Percentiles rank a stretch among this genome's conserved stretches.
Conservation (phyloP, 2,113 vertebrate species). For the Spheniscus mendiculus region DNA sequence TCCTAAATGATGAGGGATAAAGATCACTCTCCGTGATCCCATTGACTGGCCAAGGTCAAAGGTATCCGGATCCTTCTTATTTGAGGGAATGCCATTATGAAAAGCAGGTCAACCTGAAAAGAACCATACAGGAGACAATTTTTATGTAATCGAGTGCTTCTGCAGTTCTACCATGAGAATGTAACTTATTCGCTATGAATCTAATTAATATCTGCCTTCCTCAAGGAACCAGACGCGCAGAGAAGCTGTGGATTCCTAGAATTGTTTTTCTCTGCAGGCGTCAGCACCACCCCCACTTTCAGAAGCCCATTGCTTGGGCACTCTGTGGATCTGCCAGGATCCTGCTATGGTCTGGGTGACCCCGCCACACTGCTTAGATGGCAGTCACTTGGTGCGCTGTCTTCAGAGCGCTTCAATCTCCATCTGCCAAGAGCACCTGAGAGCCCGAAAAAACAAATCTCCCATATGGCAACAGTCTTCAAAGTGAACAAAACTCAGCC, state of each 20-base stretch:
- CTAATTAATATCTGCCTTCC: background rate
- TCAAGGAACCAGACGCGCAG: background rate
- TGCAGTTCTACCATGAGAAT: background rate
- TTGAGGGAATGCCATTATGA: background rate
- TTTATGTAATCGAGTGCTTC: background rate
- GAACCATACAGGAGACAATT: background rate
- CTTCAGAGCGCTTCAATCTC: background rate
- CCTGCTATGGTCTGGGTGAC: background rate
- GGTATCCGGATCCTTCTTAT: background rate
- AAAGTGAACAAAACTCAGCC: slow-evolving; percentile 11
- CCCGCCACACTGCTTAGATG: accelerated
- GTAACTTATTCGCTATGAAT: background rate
- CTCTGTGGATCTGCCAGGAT: background rate
- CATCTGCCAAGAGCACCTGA: slow-evolving; percentile 37
- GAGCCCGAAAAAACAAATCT: background rate
- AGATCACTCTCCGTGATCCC: background rate
- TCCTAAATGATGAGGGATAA: background rate
- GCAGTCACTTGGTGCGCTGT: background rate
- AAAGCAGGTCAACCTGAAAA: background rate
- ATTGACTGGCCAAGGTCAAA: background rate
- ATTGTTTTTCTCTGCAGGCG: background rate
- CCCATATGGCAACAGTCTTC: slow-evolving; percentile 14
- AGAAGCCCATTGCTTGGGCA: accelerated
- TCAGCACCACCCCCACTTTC: background rate
- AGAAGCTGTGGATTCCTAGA: background rate